These are phyloP conservation scores for Vespertilio murinus DNA, from an alignment of 2,797 vertebrate genomes.

Conservation along the genomic window DNA sequence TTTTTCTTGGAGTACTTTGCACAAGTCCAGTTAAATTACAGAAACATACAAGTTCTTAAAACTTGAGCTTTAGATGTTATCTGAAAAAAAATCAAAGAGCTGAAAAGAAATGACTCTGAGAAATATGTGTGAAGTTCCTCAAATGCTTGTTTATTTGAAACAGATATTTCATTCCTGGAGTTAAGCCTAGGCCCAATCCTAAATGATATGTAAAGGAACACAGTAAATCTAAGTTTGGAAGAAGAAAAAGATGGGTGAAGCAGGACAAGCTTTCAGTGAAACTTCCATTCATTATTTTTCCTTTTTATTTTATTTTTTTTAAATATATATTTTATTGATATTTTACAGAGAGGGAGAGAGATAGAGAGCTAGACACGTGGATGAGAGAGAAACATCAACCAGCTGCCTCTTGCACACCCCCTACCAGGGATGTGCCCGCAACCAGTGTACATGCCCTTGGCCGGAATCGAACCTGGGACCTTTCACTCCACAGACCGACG, in stretches of 20 bases:
- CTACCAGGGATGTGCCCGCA: no score
- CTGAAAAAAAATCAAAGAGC: slow-evolving; percentile 19
- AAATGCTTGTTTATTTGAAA: slow-evolving; percentile 38
- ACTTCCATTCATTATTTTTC: neutral
- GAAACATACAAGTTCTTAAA: neutral
- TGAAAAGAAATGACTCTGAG: neutral
- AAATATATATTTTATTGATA: no score
- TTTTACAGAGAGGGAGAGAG: no score
- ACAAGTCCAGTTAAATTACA: neutral
- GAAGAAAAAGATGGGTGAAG: neutral
- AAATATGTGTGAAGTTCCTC: slow-evolving; percentile 40
- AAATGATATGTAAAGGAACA: neutral
- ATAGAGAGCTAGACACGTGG: no score
- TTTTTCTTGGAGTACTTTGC: neutral
- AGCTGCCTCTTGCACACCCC: no score
- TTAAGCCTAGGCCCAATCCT: neutral
- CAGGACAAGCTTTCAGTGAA: neutral
- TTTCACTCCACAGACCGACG: no score
- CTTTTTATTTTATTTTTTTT: no score
- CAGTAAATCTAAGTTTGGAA: slow-evolving; percentile 34
- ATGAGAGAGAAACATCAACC: no score
- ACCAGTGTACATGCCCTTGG: no score
- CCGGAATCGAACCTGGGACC: no score
- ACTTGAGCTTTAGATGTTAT: neutral
- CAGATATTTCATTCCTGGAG: neutral